Conservation (phyloP, 2,888 invertebrate genomes). For the Eupsilia transversa region DNA sequence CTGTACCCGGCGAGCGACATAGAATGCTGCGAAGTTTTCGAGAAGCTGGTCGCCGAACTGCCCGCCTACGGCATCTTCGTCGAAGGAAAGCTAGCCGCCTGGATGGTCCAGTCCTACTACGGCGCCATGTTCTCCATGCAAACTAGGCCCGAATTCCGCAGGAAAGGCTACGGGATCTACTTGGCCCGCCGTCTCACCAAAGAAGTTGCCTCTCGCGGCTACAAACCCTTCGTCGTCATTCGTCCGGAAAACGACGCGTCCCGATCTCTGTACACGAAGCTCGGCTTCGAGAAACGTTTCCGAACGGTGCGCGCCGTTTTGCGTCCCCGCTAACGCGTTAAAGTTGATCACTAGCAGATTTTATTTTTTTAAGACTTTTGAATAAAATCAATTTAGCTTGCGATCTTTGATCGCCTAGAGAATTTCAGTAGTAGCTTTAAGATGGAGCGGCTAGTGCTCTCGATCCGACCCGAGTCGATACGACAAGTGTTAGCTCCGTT, state of each 20-base stretch:
- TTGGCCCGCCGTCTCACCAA: slow-evolving; percentile 92
- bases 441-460: slow-evolving; percentile 87
- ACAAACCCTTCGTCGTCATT: slow-evolving; percentile 96
- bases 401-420: slow-evolving; percentile 89
- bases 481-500: slow-evolving; percentile 60
- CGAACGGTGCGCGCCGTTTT: slow-evolving; percentile 95
- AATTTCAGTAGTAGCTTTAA: slow-evolving; percentile 90
- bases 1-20: slow-evolving; percentile 97
- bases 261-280: slow-evolving; percentile 95
- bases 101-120: slow-evolving; percentile 98
- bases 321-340: slow-evolving; percentile 88
- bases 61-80: slow-evolving; percentile 96
- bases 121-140: slow-evolving; percentile 98
- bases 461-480: slow-evolving; percentile 73
- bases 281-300: slow-evolving; percentile 95
- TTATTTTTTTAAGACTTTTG: slow-evolving; percentile 91
- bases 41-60: slow-evolving; percentile 94
- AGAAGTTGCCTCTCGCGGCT: slow-evolving; percentile 93
- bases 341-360: slow-evolving; percentile 89
- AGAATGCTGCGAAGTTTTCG: slow-evolving; percentile 95
- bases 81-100: slow-evolving; percentile 94
- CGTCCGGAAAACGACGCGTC: slow-evolving; percentile 96
- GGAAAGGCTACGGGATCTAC: slow-evolving; percentile 94
- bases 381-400: slow-evolving; percentile 89
- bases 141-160: slow-evolving; percentile 94